These are phyloP conservation scores for Ruditapes philippinarum DNA, from an alignment of 1,140 invertebrate species.

Conservation along the genomic window DNA sequence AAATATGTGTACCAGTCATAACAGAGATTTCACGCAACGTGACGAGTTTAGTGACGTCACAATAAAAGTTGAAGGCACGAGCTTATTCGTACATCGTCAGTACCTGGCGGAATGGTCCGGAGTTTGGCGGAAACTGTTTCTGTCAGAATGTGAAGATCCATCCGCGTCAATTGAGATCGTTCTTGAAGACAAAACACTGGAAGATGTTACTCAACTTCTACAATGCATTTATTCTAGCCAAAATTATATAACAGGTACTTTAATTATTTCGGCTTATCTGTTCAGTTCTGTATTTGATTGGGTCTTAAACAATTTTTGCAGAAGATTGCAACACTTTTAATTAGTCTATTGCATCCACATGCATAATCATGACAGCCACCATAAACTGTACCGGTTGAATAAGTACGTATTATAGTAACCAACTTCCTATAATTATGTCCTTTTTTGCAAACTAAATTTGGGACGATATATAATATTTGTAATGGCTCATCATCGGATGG, in stretches of 20 bases:
- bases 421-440: too few species aligned
- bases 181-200: constrained; percentile 75
- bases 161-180: constrained; percentile 74
- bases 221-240: constrained; percentile 84
- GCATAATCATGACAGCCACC: too few species aligned
- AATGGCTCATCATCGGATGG: too few species aligned
- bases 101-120: constrained; percentile 83
- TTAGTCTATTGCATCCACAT: too few species aligned
- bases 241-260: constrained; percentile 77
- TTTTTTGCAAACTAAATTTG: too few species aligned
- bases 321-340: too few species aligned
- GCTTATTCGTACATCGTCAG: constrained; percentile 79
- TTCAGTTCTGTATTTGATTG: too few species aligned
- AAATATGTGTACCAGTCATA: not conserved
- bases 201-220: constrained; percentile 79
- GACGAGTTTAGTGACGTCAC: constrained; percentile 80
- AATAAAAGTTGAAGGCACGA: constrained; percentile 75
- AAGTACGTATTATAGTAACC: too few species aligned
- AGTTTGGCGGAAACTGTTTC: constrained; percentile 81
- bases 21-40: constrained; percentile 75
- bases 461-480: too few species aligned
- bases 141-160: constrained; percentile 75
- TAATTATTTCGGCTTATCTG: too few species aligned
- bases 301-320: too few species aligned
- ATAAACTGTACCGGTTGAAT: too few species aligned